Evolutionary conservation across 1,140 invertebrate species (phyloP).

Genomic region (Drosophila neocordata): DNA sequence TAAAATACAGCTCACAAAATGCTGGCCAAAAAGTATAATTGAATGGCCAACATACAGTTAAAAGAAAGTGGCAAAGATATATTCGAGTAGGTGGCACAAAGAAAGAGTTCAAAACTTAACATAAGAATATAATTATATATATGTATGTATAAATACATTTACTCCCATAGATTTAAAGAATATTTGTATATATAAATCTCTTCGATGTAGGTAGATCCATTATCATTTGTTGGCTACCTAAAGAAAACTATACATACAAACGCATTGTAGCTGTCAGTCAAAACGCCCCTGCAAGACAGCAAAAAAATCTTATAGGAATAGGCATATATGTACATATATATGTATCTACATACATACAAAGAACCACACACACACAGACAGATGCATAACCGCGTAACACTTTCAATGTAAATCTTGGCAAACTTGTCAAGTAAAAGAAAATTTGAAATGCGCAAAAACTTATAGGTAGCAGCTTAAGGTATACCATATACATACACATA

Average conservation of each 20-base stretch:
- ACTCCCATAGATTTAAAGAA: background rate
- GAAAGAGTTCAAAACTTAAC: background rate
- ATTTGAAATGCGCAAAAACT: conserved; percentile 57
- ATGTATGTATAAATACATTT: conserved; percentile 8
- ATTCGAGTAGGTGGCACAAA: conserved; percentile 50
- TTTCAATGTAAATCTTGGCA: conserved; percentile 65
- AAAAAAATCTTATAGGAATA: conserved; percentile 62
- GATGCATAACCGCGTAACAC: background rate
- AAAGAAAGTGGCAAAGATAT: conserved; percentile 20
- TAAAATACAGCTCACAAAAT: conserved; percentile 58
- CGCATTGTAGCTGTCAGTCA: conserved; percentile 65
- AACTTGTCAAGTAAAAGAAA: conserved; percentile 51
- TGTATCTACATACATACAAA: background rate
- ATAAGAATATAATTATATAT: conserved; percentile 15
- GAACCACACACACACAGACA: conserved; percentile 13
- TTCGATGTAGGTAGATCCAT: conserved; percentile 16
- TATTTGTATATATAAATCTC: background rate
- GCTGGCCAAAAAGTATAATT: conserved; percentile 60
- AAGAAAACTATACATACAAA: conserved; percentile 40
- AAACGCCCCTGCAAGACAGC: conserved; percentile 44
- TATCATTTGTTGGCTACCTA: conserved; percentile 41
- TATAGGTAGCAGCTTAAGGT: conserved; percentile 60
- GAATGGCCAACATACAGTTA: conserved; percentile 46
- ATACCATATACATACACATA: background rate
- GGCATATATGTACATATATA: conserved; percentile 36